Evolutionary conservation across 35 echinoderm and acorn worm species (phyloP).

Genomic region (Diadema setosum): DNA sequence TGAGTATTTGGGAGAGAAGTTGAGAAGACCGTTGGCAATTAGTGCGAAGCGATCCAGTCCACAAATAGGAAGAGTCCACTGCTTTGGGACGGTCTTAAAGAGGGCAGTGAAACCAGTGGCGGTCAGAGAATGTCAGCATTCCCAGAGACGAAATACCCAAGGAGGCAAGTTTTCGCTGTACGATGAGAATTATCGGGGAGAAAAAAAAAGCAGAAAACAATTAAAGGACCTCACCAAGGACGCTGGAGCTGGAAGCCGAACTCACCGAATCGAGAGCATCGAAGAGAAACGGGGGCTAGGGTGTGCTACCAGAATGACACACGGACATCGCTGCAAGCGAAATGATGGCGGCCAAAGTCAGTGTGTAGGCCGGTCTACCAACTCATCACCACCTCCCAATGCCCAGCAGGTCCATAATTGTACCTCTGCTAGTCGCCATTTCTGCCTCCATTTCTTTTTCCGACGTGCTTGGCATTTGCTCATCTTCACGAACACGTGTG

Average conservation of each 20-base stretch:
- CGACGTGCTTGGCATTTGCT: too few species aligned
- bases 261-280: background rate
- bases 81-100: background rate
- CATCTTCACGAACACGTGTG: too few species aligned
- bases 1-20: background rate
- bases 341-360: background rate
- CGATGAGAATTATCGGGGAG: background rate
- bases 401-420: background rate
- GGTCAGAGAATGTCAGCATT: background rate
- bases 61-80: background rate
- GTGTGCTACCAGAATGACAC: background rate
- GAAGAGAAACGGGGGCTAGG: background rate
- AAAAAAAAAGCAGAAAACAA: background rate
- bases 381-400: background rate
- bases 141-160: background rate
- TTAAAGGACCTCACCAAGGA: background rate
- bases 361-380: background rate
- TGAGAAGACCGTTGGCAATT: background rate
- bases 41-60: background rate
- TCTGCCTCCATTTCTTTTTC: background rate
- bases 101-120: background rate
- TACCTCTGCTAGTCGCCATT: background rate
- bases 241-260: background rate
- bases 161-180: background rate
- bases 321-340: background rate